Evolutionary conservation across 2,113 vertebrate genomes (phyloP).

Genomic region (Heterotis niloticus): DNA sequence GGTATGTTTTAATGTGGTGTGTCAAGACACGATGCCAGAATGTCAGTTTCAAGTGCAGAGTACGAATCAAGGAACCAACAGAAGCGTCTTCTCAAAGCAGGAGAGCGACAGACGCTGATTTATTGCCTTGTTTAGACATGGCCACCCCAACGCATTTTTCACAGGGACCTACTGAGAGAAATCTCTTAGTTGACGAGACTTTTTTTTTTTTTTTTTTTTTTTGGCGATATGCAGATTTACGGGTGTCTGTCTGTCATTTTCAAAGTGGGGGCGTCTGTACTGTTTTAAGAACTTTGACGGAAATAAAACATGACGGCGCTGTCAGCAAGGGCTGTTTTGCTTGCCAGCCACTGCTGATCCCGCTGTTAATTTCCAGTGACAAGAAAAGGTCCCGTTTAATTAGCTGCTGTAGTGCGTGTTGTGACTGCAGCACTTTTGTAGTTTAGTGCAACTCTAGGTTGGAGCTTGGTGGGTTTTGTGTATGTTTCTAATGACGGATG

Average conservation of each 20-base stretch:
- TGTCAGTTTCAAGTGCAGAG: no score
- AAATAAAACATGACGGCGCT: conserved; percentile 22
- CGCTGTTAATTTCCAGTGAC: conserved; percentile 22
- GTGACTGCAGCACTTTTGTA: no score
- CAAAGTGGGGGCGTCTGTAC: conserved; percentile 9
- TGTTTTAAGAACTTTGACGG: conserved; percentile 17
- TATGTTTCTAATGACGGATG: no score
- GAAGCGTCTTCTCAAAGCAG: background rate
- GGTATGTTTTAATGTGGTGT: no score
- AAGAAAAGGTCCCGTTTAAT: conserved; percentile 27
- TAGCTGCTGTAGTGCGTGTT: background rate
- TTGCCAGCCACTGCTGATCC: conserved; percentile 2
- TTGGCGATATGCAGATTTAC: background rate
- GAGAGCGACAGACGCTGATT: background rate
- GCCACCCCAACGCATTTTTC: background rate
- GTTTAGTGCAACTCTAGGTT: no score
- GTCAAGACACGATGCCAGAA: no score
- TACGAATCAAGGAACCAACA: background rate
- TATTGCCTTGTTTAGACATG: background rate
- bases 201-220: background rate
- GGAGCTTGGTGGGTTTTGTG: no score
- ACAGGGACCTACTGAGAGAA: background rate
- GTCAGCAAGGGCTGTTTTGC: conserved; percentile 28
- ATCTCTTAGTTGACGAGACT: background rate
- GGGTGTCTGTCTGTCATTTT: conserved; percentile 17